phyloP scores from a whole-genome alignment of 2,113 vertebrate species.

The Rhipidura dahli region DNA sequence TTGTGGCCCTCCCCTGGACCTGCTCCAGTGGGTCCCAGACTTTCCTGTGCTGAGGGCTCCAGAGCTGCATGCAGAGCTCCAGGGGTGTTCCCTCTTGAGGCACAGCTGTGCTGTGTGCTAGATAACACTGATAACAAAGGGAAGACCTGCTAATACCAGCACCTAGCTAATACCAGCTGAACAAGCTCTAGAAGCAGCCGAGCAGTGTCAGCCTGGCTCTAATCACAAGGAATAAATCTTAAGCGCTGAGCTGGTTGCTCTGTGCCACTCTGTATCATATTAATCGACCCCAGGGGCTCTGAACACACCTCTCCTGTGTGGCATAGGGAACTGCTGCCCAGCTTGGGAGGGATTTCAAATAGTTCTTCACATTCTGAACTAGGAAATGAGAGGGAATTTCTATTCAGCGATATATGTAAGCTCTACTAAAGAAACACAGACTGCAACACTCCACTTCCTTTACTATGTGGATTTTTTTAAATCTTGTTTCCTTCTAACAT shows the following conservation, averaged over 20 bases:
- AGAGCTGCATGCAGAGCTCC: not conserved
- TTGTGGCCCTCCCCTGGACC: not conserved
- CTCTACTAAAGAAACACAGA: not conserved
- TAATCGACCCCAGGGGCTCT: not conserved
- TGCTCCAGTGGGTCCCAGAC: not conserved
- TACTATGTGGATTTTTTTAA: not conserved
- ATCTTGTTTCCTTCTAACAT: not conserved
- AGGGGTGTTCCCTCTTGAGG: not conserved
- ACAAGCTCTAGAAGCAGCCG: not conserved
- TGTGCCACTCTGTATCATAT: not conserved
- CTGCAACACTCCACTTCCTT: not conserved
- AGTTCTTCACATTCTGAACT: not conserved
- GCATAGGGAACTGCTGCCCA: not conserved
- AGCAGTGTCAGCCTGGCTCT: not conserved
- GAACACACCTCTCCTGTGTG: not conserved
- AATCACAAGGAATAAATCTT: not conserved
- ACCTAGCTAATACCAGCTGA: not conserved
- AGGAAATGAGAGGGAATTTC: not conserved
- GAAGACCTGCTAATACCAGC: not conserved
- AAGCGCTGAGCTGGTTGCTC: not conserved
- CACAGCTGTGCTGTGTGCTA: fast-evolving
- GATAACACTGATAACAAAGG: not conserved
- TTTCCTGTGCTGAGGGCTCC: not conserved
- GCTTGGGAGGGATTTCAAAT: not conserved
- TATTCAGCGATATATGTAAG: not conserved